Base-by-base conservation (phyloP, 1,140 invertebrate species). In the Anoplophora glabripennis region DNA sequence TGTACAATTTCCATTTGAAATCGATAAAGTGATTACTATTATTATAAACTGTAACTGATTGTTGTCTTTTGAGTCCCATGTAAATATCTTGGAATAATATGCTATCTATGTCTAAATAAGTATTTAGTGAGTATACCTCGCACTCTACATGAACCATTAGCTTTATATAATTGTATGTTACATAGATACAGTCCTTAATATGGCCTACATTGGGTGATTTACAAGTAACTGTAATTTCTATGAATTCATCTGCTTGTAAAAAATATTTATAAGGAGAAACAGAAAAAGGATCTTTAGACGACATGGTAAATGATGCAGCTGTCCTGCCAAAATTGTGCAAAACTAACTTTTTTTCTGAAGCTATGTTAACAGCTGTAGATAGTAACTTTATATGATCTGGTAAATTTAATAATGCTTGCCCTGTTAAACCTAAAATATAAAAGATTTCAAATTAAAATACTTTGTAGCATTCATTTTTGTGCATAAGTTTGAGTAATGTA, bases 1-100 rank as follows among this genome's bases (percentile, higher is more conserved):
- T 53, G 46, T 61, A 51, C 33, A 15, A 11, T 51, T 63, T 70
- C 65, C 68, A 70, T 35, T 56, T 8, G 55, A 47, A 68, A 21
- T 54, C 37, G 35, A 53, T 4, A n/a, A 21, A n/a, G 9, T 40
- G 40, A 7, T n/a, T 1, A n/a, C 47, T 49, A 4, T 15, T n/a
- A 34, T 49, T 49, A 7, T 37, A 35, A 7, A 36, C 10, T 28
- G 47, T 49, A 1, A 49, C 28, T 1, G 21, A 34, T 15, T 36
- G 9, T 45, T 17, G n/a, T 15, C 15, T 45, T 45, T 17, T 42
- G n/a, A 15, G 33, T 11, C 52, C 52, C 38, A 54, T 40, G 10
- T 28, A 54, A 15, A 45, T 28, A 14, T 54, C 52, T 14, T 9
- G n/a, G 18, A 54, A 54, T 17, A n/a, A 11, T 7, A 54, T 28